These are phyloP conservation scores for Meghimatium bilineatum DNA, from an alignment of 2,888 invertebrate genomes.

Conservation along the genomic window DNA sequence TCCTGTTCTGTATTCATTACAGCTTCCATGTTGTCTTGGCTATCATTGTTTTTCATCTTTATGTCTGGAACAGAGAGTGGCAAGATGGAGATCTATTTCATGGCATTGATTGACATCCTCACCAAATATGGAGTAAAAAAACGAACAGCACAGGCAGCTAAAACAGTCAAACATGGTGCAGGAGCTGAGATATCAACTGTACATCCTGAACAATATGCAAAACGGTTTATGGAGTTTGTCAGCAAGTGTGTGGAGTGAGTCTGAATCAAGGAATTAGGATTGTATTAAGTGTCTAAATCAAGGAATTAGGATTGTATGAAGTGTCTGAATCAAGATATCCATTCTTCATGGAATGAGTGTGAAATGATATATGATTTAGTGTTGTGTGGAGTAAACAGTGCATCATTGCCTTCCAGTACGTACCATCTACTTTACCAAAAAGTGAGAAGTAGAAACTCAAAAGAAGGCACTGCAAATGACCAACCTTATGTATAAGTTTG, in stretches of 20 bases:
- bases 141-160: slow-evolving; percentile 98
- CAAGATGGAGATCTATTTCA: slow-evolving; percentile 87
- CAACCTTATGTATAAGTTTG: no score
- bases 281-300: not conserved
- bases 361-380: no score
- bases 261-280: not conserved
- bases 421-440: no score
- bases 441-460: no score
- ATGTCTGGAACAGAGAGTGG: slow-evolving; percentile 30
- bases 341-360: no score
- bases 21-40: not conserved
- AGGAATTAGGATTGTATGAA: no score
- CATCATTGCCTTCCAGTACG: no score
- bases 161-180: slow-evolving; percentile 96
- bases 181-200: slow-evolving; percentile 99
- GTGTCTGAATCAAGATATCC: no score
- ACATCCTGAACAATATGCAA: slow-evolving; percentile 99
- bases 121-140: slow-evolving; percentile 98
- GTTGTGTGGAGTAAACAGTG: no score
- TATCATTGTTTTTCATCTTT: not conserved
- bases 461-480: no score
- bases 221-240: slow-evolving; percentile 89
- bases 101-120: slow-evolving; percentile 97
- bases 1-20: no score
- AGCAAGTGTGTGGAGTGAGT: slow-evolving; percentile 51